Evolutionary conservation across 2,888 invertebrate genomes (phyloP), one percentile per base, ranked within the genome.

Genomic region (Limenitis camilla): DNA sequence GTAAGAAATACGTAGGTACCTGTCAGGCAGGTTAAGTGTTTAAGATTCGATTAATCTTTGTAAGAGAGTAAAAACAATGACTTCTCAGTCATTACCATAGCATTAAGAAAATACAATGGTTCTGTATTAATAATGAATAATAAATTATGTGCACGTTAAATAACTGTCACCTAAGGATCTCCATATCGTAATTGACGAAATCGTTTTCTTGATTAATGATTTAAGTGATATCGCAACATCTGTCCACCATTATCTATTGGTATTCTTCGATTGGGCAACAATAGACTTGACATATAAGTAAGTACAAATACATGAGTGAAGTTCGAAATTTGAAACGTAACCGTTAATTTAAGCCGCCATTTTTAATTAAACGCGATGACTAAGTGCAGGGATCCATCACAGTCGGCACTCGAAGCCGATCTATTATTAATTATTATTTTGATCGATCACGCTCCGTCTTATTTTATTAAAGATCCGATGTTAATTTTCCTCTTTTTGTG

Each of bases 351-450:
- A 67, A 60, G 69, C 72, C 70, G 75, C 73, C 71, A 75, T 80
- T 85, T 84, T 86, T 86, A 87, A 87, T 86, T 87, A 85, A 85
- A 84, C 74, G 67, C 81, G 82, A 87, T 87, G 87, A 85, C 87
- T 84, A 81, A 82, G 86, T 81, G 75, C 69, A 68, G 71, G 74
- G 74, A 78, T 81, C 79, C 78, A 80, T 81, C 81, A 80, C 79
- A 69, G 75, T 74, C 74, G 76, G 72, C 71, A 69, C 70, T 73
- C 71, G 72, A 68, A 65, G 70, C 70, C 76, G 76, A 78, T 77
- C 80, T 84, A 82, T 81, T 83, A 84, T 83, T 86, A 83, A 85
- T 86, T 86, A 83, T 81, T 84, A 81, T 83, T 85, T 82, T 86
- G 84, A 87, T 85, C 75, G 85, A 85, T 86, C 82, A 81, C 72